Evolutionary conservation across 2,113 vertebrate genomes (phyloP), one percentile per base, ranked within the genome.

Genomic region (Sigmodon hispidus): DNA sequence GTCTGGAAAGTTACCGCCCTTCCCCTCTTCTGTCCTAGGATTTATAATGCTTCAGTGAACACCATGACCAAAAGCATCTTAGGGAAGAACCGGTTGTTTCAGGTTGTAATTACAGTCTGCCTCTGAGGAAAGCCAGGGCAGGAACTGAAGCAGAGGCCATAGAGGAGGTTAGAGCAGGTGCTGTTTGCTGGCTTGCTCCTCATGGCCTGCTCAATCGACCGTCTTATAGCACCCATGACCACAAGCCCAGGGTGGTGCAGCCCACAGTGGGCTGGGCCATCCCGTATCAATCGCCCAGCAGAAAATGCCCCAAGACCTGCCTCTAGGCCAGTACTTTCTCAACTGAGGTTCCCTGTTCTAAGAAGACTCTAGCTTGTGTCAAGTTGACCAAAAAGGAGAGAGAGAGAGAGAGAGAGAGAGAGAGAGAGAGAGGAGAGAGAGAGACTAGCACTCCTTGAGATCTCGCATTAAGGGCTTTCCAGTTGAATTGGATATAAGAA

Each of bases 401-500:
- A 57, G 55, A 13, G 15, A 57, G 55, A 13, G 15, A 57, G 55
- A 13, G 15, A 57, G 55, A 19, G 10, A 21, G 52, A 55, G 57
- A 5, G 5, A 59, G 57, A 5, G 3, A 59, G 57, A 5, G 3
- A 59, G 57, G 3, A 59, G 57, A 5, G 6, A 59, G 57, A 5
- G 6, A 59, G 57, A 21, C 69, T 22, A 69, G 15, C 72, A 26
- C 40, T 48, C 43, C 86, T 43, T 7, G 70, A 88, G 85, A 70
- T 57, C 48, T 45, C 48, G 90, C 45, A 67, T 76, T 80, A 29
- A 91, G 89, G 79, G 80, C 85, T 94, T 89, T 48, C 22, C 79
- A 16, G 22, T 1, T 1, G 75, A 92, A 29, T 57, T 2, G 2
- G 34, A 16, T 55, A 6, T 15, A 29, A 65, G 52, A 80, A 63